phyloP scores from a whole-genome alignment of 2,888 invertebrate species.

The Polymixis flavicincta region DNA sequence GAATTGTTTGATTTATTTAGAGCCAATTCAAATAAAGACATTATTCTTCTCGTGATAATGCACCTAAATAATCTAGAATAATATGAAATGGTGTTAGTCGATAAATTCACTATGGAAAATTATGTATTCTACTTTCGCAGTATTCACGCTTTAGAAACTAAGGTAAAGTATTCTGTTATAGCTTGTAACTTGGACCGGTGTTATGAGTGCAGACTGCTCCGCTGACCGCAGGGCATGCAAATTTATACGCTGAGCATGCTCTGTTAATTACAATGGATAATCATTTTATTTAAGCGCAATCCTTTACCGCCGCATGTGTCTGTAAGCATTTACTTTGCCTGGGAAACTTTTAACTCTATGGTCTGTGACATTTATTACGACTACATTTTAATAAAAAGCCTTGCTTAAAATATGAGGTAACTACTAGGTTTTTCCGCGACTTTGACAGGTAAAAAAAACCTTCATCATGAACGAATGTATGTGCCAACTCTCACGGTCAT shows the following conservation, averaged over 20 bases:
- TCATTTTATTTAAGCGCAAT: slow-evolving; percentile 53
- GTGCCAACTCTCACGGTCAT: no score
- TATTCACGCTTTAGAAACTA: no score
- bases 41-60: no score
- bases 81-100: no score
- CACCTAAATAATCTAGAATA: no score
- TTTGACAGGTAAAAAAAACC: background rate
- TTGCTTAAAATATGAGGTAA: background rate
- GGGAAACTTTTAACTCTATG: slow-evolving; percentile 30
- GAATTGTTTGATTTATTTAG: no score
- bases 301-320: slow-evolving; percentile 23
- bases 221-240: slow-evolving; percentile 69
- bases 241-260: slow-evolving; percentile 70
- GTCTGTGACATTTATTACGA: slow-evolving; percentile 1
- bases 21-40: no score
- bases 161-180: no score
- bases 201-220: slow-evolving; percentile 65
- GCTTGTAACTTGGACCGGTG: slow-evolving; percentile 42
- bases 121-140: no score
- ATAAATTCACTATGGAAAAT: no score
- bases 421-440: background rate
- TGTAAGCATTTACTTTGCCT: slow-evolving; percentile 23
- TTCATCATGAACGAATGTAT: no score
- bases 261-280: slow-evolving; percentile 76
- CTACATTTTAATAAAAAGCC: background rate